These are phyloP conservation scores for Enteromius mattozi DNA, from an alignment of 2,797 vertebrate genomes.

Conservation along the genomic window DNA sequence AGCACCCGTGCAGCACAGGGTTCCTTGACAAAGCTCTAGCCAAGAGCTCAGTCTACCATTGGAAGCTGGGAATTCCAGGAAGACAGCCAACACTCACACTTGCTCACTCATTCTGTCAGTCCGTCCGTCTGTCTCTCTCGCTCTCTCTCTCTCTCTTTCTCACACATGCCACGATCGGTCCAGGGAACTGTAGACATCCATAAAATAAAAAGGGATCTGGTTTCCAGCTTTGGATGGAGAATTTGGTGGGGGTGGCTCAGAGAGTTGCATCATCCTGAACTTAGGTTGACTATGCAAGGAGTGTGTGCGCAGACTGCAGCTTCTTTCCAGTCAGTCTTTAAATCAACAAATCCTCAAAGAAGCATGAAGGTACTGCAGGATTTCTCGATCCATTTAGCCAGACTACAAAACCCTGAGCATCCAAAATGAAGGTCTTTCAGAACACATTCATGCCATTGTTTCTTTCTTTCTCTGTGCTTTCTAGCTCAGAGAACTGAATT, in stretches of 20 bases:
- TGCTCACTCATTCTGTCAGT: constrained; percentile 54
- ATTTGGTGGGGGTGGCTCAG: constrained; percentile 43
- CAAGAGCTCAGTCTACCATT: constrained; percentile 75
- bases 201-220: constrained; percentile 62
- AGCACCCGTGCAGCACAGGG: constrained; percentile 62
- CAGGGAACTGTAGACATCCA: constrained; percentile 59
- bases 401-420: neutral
- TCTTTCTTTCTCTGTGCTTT: neutral
- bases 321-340: constrained; percentile 27
- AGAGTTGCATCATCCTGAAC: constrained; percentile 62
- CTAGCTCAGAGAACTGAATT: neutral
- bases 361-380: constrained; percentile 13
- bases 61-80: constrained; percentile 68
- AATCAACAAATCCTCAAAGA: constrained; percentile 44
- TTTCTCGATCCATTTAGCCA: constrained; percentile 14
- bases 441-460: neutral
- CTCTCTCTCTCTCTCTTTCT: constrained; percentile 12
- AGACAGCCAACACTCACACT: constrained; percentile 64
- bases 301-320: constrained; percentile 4
- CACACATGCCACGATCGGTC: constrained; percentile 43
- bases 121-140: constrained; percentile 28
- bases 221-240: constrained; percentile 60
- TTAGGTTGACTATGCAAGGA: constrained; percentile 42
- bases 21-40: constrained; percentile 71
- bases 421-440: neutral